Conservation (phyloP, 2,888 invertebrate species). For the Phasia obesa region DNA sequence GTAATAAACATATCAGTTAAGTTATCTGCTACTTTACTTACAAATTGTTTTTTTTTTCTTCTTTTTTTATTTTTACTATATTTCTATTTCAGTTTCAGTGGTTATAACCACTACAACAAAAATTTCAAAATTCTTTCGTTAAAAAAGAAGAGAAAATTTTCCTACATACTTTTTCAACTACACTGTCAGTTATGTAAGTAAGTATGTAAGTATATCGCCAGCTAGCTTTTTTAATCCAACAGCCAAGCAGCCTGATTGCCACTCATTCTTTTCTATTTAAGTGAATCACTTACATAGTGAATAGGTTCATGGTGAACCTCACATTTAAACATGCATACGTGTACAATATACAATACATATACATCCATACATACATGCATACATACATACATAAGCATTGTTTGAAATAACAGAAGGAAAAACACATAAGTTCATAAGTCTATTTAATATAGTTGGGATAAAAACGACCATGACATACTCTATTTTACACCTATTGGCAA, state of each 20-base stretch:
- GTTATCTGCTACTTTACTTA: constrained; percentile 55
- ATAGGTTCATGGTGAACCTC: constrained; percentile 66
- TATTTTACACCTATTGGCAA: constrained; percentile 51
- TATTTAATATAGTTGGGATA: constrained; percentile 48
- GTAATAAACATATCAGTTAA: constrained; percentile 63
- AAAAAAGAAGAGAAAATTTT: constrained; percentile 44
- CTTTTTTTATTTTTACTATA: constrained; percentile 8
- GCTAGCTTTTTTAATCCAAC: constrained; percentile 16
- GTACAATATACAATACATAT: constrained; percentile 2
- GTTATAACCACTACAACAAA: constrained; percentile 56
- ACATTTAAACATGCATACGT: constrained; percentile 39
- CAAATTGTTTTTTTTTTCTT: constrained; percentile 37
- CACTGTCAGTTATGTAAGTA: constrained; percentile 39
- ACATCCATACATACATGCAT: no score
- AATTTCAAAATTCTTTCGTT: constrained; percentile 55
- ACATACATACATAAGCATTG: constrained; percentile 55
- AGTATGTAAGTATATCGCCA: no score
- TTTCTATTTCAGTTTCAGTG: constrained; percentile 42
- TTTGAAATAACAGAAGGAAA: constrained; percentile 37
- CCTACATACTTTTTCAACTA: constrained; percentile 18
- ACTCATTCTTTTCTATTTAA: constrained; percentile 49
- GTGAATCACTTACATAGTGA: constrained; percentile 42
- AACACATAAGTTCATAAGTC: constrained; percentile 16
- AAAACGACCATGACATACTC: constrained; percentile 60
- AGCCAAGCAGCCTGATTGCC: constrained; percentile 47